These are phyloP conservation scores for Mesorhabditis spiculigera DNA, from an alignment of 2,888 invertebrate species.

Conservation along the genomic window DNA sequence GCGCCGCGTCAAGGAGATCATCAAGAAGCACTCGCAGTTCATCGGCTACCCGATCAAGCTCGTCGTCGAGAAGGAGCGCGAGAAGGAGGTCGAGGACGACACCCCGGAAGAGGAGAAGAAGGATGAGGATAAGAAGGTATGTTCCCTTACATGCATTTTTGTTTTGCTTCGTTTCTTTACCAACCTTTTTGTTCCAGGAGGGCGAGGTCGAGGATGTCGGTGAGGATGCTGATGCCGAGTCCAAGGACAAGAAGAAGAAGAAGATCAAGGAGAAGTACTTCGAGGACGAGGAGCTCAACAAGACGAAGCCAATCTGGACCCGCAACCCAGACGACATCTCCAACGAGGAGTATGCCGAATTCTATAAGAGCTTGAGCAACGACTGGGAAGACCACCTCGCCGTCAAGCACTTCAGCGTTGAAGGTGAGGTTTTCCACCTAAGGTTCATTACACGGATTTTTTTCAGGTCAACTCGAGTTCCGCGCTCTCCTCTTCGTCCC, in stretches of 20 bases:
- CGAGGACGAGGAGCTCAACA: constrained; percentile 96
- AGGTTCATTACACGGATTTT: too few species aligned
- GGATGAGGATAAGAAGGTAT: constrained; percentile 26
- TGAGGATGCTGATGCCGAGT: constrained; percentile 67
- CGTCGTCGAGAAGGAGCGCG: constrained; percentile 89
- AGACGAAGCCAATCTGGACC: constrained; percentile 68
- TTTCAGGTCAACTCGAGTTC: constrained; percentile 61
- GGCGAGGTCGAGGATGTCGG: constrained; percentile 72
- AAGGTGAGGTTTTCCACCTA: constrained; percentile 21
- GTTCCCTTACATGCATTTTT: neutral
- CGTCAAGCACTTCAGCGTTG: constrained; percentile 62
- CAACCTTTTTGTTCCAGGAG: constrained; percentile 62
- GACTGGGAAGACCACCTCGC: constrained; percentile 67
- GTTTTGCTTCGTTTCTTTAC: too few species aligned
- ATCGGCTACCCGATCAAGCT: constrained; percentile 97
- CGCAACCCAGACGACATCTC: constrained; percentile 65
- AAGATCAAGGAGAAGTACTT: constrained; percentile 94
- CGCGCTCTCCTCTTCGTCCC: constrained; percentile 64
- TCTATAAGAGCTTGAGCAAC: constrained; percentile 61
- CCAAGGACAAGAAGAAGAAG: constrained; percentile 78
- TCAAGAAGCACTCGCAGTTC: constrained; percentile 98
- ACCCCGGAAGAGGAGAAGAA: constrained; percentile 36
- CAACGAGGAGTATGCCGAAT: constrained; percentile 64
- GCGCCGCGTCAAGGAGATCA: constrained; percentile 87
- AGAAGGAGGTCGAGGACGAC: constrained; percentile 72